phyloP scores from a whole-genome alignment of 2,113 vertebrate species.

The Myxocyprinus asiaticus region DNA sequence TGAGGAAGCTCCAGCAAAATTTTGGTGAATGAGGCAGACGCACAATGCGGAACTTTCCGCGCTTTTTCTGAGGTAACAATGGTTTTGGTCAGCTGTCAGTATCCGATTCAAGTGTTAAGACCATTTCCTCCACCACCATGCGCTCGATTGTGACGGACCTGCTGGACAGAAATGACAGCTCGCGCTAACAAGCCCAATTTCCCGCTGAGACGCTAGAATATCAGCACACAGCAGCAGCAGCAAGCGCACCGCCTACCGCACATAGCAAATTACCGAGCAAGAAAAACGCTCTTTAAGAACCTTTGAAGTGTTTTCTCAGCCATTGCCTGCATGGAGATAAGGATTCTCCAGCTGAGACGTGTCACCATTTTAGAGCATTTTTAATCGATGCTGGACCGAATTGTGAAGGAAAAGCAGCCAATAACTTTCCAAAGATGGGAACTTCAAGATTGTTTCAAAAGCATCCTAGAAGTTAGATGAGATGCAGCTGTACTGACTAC shows the following conservation, averaged over 20 bases:
- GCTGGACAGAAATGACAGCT: neutral
- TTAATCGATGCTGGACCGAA: no score
- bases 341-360: no score
- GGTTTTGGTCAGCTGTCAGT: neutral
- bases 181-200: neutral
- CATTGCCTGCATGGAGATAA: no score
- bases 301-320: no score
- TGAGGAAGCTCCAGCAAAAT: neutral
- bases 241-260: constrained; percentile 10
- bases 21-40: neutral
- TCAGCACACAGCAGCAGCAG: no score
- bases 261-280: neutral
- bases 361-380: no score
- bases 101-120: neutral
- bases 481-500: no score
- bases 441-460: no score
- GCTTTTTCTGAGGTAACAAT: neutral
- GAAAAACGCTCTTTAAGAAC: constrained; percentile 4
- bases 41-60: neutral
- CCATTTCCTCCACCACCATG: neutral
- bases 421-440: no score
- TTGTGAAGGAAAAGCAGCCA: no score
- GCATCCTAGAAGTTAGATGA: no score
- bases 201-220: neutral
- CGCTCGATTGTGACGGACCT: neutral